Evolutionary conservation across 2,888 invertebrate species (phyloP), one percentile per base, ranked within the genome.

Genomic region (Lepidochrysops patricia): DNA sequence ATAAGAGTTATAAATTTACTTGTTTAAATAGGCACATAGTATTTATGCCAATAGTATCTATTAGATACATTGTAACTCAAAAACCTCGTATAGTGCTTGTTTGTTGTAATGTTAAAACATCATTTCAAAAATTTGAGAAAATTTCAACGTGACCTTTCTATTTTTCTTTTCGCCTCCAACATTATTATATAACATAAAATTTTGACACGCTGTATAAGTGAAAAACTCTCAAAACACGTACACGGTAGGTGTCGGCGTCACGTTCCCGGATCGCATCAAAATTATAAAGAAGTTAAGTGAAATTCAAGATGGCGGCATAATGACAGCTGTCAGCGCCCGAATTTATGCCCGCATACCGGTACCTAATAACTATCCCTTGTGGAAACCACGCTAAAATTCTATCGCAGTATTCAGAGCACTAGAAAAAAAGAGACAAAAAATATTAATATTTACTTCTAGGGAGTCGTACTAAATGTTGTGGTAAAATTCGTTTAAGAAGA

Each of bases 271-370:
- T 84, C 80, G 76, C 80, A 78, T 82, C 81, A 76, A 87, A 88
- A 87, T 87, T 87, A 87, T 84, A 80, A 75, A 78, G 75, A 75
- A 78, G 75, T 75, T 83, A 82, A 83, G 82, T 83, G 81, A 83
- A 82, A 82, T 78, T 62, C 64, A 64, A 67, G 66, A 69, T 68
- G 66, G 66, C 66, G 64, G 66, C 52, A 65, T 71, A 71, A 71
- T 71, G 68, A 70, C 69, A 70, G 71, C 68, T 66, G 68, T 70
- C 69, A 69, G 65, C 50, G 63, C 60, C 64, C 63, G 52, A 52
- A 59, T 59, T 59, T 52, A 66, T 60, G 62, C 62, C 37, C 64
- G 62, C 65, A 70, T 67, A 69, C 67, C 69, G 69, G 69, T 63
- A 70, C 68, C 66, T 70, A 68, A 70, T 70, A 67, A 32, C 19